A percentile compares a stretch with the other conserved stretches of the same genome.
These are phyloP conservation scores for Drosophila mercatorum DNA, from an alignment of 2,888 invertebrate genomes.

Conservation along the genomic window DNA sequence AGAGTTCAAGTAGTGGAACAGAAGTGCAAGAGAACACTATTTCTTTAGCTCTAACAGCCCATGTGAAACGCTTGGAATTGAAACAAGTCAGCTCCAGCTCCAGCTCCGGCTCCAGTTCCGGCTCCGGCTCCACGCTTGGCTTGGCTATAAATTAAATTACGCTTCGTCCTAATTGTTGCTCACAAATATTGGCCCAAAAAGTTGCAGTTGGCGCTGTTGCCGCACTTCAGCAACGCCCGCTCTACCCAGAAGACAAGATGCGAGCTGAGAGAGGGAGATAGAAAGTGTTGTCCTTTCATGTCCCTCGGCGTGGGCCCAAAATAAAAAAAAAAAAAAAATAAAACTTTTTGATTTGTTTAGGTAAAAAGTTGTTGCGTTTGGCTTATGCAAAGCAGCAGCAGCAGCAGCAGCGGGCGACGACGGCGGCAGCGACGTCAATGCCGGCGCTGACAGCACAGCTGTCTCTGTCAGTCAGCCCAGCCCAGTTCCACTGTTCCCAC, in stretches of 20 bases:
- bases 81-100: not conserved
- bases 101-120: not conserved
- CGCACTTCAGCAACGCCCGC: conserved; percentile 46
- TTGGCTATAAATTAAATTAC: conserved; percentile 35
- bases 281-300: conserved; percentile 57
- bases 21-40: no score
- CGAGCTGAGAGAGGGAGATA: not conserved
- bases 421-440: conserved; percentile 11
- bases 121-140: not conserved
- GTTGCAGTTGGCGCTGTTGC: conserved; percentile 50
- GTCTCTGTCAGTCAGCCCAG: conserved; percentile 7
- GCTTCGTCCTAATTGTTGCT: conserved; percentile 43
- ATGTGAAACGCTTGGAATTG: not conserved
- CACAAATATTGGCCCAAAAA: conserved; percentile 40
- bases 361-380: conserved; percentile 61
- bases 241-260: conserved; percentile 22
- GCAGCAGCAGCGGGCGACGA: conserved; percentile 26
- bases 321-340: conserved; percentile 30
- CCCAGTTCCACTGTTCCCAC: conserved; percentile 14
- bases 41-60: no score
- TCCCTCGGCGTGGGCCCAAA: conserved; percentile 46
- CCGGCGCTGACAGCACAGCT: conserved; percentile 9
- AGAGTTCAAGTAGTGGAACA: no score
- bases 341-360: conserved; percentile 68
- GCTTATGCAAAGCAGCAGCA: conserved; percentile 53